Conservation (phyloP, 2,113 vertebrate genomes). For the Ancistrus triradiatus region DNA sequence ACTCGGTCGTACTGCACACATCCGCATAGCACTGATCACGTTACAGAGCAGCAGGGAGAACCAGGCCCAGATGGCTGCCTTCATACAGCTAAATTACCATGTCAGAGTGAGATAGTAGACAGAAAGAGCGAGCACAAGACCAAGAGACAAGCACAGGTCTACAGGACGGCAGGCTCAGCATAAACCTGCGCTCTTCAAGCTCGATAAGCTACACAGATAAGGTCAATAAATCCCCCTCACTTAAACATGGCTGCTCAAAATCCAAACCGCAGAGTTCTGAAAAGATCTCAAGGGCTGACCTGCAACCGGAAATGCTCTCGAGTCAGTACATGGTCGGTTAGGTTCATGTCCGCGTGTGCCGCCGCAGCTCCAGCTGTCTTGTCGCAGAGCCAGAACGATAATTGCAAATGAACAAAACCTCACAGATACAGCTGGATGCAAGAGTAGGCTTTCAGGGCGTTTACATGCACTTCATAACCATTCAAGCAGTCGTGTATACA, state of each 20-base stretch:
- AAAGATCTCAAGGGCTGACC: background rate
- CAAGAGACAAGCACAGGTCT: slow-evolving; percentile 14
- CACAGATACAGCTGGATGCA: no score
- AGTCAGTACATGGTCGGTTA: background rate
- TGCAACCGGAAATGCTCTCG: background rate
- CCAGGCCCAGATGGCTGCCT: slow-evolving; percentile 62
- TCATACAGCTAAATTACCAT: slow-evolving; percentile 48
- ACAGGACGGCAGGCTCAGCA: slow-evolving; percentile 7
- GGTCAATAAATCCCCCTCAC: background rate
- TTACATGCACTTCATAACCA: no score
- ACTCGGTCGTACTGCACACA: slow-evolving; percentile 21
- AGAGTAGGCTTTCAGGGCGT: no score
- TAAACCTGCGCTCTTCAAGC: background rate
- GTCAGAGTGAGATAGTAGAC: slow-evolving; percentile 28
- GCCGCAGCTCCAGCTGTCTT: slow-evolving; percentile 10
- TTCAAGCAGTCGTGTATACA: no score
- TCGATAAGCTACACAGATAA: slow-evolving; percentile 6
- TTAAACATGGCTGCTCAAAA: slow-evolving; percentile 1
- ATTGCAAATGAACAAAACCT: no score
- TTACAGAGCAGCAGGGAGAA: slow-evolving; percentile 67
- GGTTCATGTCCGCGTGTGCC: slow-evolving; percentile 1
- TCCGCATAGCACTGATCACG: slow-evolving; percentile 59
- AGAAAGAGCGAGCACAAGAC: slow-evolving; percentile 50
- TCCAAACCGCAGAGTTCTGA: slow-evolving; percentile 2
- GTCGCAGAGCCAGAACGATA: slow-evolving; percentile 8